A percentile compares a stretch with the other conserved stretches of the same genome.
Conservation (phyloP, 2,797 vertebrate species). For the Coranthus polyacanthus region DNA sequence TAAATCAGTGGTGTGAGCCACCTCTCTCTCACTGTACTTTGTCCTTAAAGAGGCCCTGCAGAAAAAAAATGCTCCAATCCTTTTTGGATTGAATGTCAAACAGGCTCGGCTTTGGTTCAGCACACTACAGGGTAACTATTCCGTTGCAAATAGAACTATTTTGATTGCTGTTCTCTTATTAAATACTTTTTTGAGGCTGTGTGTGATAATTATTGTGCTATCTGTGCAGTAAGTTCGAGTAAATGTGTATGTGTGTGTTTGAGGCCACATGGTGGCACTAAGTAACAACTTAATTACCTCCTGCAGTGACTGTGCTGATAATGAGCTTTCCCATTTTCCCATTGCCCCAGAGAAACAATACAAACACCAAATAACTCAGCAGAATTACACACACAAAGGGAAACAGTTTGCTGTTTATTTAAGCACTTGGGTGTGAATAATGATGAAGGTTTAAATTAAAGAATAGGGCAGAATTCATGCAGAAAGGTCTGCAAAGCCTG, state of each 20-base stretch:
- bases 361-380: background rate
- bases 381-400: background rate
- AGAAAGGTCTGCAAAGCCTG: conserved; percentile 7
- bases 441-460: background rate
- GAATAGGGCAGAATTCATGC: background rate
- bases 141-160: too few species aligned
- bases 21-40: background rate
- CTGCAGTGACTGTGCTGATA: background rate
- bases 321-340: background rate
- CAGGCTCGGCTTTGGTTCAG: background rate
- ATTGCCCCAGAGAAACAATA: background rate
- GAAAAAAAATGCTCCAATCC: background rate
- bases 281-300: conserved; percentile 22
- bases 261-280: conserved; percentile 68
- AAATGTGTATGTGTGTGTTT: background rate
- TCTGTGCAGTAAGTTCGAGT: background rate
- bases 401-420: background rate
- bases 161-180: too few species aligned
- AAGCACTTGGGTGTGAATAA: background rate
- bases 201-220: background rate
- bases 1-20: background rate
- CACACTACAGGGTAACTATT: background rate
- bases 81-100: background rate
- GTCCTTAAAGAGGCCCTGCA: conserved; percentile 3
- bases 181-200: background rate